Base-by-base conservation (phyloP, 2,797 vertebrate genomes). In the Crypturellus tataupa region DNA sequence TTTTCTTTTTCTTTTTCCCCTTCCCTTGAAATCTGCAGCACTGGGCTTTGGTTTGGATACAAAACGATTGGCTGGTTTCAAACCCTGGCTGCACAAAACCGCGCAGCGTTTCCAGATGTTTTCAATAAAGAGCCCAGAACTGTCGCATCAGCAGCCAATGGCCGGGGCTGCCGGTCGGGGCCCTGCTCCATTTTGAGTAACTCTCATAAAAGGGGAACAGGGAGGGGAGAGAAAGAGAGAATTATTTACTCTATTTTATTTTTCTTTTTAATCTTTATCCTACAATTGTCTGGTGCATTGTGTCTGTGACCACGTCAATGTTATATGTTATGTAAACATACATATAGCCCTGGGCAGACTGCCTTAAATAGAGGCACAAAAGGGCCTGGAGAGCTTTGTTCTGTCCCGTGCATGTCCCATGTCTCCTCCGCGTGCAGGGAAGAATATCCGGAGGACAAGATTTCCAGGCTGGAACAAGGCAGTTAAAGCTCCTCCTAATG, bases 101-200 rank as follows among this genome's bases (percentile, higher is more conserved):
- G 85, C 92, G 95, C 89, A 78, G 80, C 75, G 4, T 85, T 97
- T 96, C 96, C 98, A 98, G 97, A 98, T 98, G 98, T 96, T 98
- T 98, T 93, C 86, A 97, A 98, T 98, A 96, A 97, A 55, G 80
- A 97, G 73, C 84, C 90, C 95, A 97, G 97, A 98, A 96, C 94
- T 97, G 96, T 97, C 95, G 11, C 96, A 97, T 97, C 94, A 97
- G 96, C 96, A 96, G 95, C 87, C 59, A 16, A 93, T 94, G 96
- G 90, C 78, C 21, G 3, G 17, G 68, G 77, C 96, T 96, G 68
- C 65, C 81, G 93, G 87, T 88, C 8, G 0, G 5, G 8, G 82
- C 95, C 93, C 92, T 4, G n/a, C 89, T 96, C 94, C 92, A 80
- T 96, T 96, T 96, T 94, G 78, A 95, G 71, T 46, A 87, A 44